Evolutionary conservation across 2,888 invertebrate genomes (phyloP).

Genomic region (Melanotus villosus): DNA sequence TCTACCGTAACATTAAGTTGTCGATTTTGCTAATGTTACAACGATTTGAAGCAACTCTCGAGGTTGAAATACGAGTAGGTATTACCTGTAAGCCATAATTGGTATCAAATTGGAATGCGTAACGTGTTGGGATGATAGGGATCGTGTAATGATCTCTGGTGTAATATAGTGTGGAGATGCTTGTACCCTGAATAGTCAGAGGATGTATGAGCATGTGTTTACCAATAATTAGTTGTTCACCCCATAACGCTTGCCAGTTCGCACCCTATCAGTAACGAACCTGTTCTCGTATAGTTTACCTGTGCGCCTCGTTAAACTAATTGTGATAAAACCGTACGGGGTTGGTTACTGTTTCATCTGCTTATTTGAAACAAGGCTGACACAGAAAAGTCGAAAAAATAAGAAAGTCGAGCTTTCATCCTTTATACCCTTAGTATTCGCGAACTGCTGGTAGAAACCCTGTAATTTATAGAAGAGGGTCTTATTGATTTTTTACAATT

Average conservation of each 20-base stretch:
- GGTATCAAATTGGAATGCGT: constrained; percentile 34
- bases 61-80: constrained; percentile 10
- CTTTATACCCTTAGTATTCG: background rate
- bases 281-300: constrained; percentile 34
- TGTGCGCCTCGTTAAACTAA: background rate
- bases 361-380: no score
- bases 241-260: constrained; percentile 41
- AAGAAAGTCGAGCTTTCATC: background rate
- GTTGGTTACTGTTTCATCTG: no score
- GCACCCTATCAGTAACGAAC: constrained; percentile 43
- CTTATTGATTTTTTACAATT: constrained; percentile 35
- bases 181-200: constrained; percentile 34
- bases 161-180: constrained; percentile 36
- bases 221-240: constrained; percentile 51
- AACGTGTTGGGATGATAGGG: constrained; percentile 28
- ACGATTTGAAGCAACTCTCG: background rate
- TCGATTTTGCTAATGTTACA: background rate
- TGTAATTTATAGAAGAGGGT: constrained; percentile 16
- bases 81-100: constrained; percentile 32
- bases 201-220: constrained; percentile 52
- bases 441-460: background rate
- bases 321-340: no score
- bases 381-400: background rate
- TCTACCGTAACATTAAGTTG: background rate
- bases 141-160: constrained; percentile 42